Conservation (phyloP, 2,797 vertebrate genomes). For the Potorous gilbertii region DNA sequence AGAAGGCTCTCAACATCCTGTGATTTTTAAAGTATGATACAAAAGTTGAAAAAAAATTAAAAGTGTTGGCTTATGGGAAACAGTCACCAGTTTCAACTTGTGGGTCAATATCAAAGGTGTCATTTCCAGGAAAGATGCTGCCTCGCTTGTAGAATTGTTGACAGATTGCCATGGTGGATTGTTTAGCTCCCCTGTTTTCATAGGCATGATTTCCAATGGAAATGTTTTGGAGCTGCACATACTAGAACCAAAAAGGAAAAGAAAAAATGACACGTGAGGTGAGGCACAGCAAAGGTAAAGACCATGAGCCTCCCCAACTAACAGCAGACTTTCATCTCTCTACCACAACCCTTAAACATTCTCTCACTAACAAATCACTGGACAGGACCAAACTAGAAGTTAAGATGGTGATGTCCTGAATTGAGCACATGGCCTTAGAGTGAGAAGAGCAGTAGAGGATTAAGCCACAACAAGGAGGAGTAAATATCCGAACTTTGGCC, state of each 20-base stretch:
- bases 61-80: slow-evolving; percentile 39
- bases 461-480: neutral
- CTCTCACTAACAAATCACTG: neutral
- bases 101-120: slow-evolving; percentile 94
- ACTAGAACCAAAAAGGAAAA: slow-evolving; percentile 84
- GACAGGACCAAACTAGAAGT: neutral
- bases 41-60: slow-evolving; percentile 20
- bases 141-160: slow-evolving; percentile 91
- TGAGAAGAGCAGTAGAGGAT: neutral
- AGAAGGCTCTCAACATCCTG: neutral
- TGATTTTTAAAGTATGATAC: slow-evolving; percentile 36
- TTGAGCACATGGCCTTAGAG: neutral
- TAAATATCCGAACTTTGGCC: neutral
- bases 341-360: neutral
- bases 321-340: neutral
- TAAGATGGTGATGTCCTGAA: neutral
- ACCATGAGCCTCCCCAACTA: neutral
- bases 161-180: slow-evolving; percentile 90
- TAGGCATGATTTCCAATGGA: slow-evolving; percentile 93
- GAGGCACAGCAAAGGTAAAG: neutral
- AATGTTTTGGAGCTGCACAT: slow-evolving; percentile 88
- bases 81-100: slow-evolving; percentile 90
- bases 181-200: slow-evolving; percentile 82
- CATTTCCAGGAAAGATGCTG: slow-evolving; percentile 90
- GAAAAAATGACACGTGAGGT: neutral